Base-by-base conservation (phyloP, 2,797 vertebrate species). In the Fistularia commersonii region DNA sequence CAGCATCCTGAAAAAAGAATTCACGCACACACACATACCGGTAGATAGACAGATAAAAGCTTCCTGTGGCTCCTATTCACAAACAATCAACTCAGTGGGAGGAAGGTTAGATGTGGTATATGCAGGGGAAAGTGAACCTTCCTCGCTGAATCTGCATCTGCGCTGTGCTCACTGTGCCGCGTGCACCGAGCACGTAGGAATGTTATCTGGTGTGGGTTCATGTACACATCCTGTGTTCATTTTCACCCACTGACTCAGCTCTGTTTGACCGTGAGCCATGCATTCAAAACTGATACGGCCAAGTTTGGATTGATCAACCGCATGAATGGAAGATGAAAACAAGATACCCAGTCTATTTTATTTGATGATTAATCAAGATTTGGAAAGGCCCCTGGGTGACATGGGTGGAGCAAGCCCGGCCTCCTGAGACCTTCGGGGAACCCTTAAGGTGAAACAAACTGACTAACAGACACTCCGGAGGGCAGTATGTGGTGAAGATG, bases 1-100 rank as follows among this genome's bases (percentile, higher is more conserved):
- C 82, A 97, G 87, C 96, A 96, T 98, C 88, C 86, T 90, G 69
- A 48, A 77, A 75, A 58, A 66, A 76, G 40, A 50, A 23, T 23
- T 23, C 11, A 46, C 35, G 76, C 13, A 76, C 23, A 54, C 6
- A 13, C 33, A 52, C 42, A 42, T 35, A 35, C 34, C 34, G 6
- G 6, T 45, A 70, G 8, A 64, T 15, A 67, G 8, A 23, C 7
- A 71, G 44, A 68, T 54, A 54, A 45, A 32, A 36, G 43, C 54
- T 35, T 3, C 12, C 15, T 0, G 8, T 23, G 8, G 23, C 12
- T 31, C 49, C 48, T 12, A 13, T 51, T 61, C 37, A 59, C 41
- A 54, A 58, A 57, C 47, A 58, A 63, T 50, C 10, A 45, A 12
- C 44, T 49, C 23, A 59, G 15, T 12, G 1, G 35, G 45, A 44